A percentile compares a stretch with the other conserved stretches of the same genome.
phyloP scores from a whole-genome alignment of 2,888 invertebrate species.

The Pheosia gnoma region DNA sequence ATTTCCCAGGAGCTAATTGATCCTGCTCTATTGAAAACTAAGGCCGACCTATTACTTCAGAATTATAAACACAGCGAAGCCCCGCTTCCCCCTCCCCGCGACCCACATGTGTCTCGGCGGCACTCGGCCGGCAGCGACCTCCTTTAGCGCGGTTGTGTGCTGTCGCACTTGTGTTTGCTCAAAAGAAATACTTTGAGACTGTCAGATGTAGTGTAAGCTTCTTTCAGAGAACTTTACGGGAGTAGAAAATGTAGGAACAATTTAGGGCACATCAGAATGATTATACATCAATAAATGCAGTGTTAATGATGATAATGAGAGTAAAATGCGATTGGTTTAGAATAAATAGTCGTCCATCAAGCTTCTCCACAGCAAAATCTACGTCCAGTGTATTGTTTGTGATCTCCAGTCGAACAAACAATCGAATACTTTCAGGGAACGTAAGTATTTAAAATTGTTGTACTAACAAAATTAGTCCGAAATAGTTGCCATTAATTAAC shows the following conservation, averaged over 20 bases:
- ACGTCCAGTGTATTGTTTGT: too few species aligned
- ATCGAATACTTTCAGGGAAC: not conserved
- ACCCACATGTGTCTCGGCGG: not conserved
- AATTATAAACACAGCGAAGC: not conserved
- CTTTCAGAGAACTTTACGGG: not conserved
- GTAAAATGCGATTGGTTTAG: too few species aligned
- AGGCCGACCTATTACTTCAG: not conserved
- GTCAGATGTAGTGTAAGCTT: not conserved
- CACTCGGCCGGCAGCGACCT: not conserved
- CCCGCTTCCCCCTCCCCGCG: not conserved
- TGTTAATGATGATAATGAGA: too few species aligned
- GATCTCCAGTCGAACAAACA: too few species aligned
- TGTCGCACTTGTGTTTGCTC: slow-evolving; percentile 3
- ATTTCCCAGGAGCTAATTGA: too few species aligned
- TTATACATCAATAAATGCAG: too few species aligned
- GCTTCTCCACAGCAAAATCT: too few species aligned
- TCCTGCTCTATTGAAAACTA: not conserved
- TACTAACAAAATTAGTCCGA: not conserved
- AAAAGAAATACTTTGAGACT: slow-evolving; percentile 4
- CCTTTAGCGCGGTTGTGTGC: not conserved
- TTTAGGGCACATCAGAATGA: too few species aligned
- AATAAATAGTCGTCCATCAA: too few species aligned
- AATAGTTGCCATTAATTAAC: not conserved
- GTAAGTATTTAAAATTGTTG: too few species aligned
- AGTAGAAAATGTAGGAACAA: not conserved